phyloP scores from a whole-genome alignment of 1,140 invertebrate species.

The Belonocnema kinseyi region DNA sequence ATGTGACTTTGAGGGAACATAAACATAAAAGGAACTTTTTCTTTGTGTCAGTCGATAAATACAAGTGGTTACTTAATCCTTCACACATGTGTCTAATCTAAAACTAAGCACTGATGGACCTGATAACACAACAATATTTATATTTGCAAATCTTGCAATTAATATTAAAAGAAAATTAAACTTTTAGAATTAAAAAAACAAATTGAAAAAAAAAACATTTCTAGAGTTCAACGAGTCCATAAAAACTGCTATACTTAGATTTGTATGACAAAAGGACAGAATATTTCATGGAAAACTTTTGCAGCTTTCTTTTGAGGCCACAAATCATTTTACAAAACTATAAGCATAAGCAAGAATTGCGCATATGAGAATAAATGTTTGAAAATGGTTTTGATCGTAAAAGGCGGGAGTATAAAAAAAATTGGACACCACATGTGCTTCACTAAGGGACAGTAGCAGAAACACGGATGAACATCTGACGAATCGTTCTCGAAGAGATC shows the following conservation, averaged over 20 bases:
- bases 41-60: not conserved
- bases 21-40: not conserved
- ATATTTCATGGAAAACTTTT: no score
- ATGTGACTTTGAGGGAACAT: not conserved
- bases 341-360: no score
- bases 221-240: no score
- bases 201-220: no score
- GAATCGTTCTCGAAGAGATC: constrained; percentile 60
- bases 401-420: constrained; percentile 4
- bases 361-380: not conserved
- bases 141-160: no score
- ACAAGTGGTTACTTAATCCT: not conserved
- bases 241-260: no score
- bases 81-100: not conserved
- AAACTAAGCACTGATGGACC: not conserved
- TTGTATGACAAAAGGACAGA: no score
- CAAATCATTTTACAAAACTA: no score
- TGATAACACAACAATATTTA: no score
- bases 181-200: no score
- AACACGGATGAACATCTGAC: constrained; percentile 43
- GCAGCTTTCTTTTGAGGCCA: no score
- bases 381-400: not conserved
- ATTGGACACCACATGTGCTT: constrained; percentile 9
- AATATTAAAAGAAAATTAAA: no score
- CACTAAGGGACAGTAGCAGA: constrained; percentile 14